phyloP scores from a whole-genome alignment of 2,888 invertebrate genomes.

The Drosophila borborema region DNA sequence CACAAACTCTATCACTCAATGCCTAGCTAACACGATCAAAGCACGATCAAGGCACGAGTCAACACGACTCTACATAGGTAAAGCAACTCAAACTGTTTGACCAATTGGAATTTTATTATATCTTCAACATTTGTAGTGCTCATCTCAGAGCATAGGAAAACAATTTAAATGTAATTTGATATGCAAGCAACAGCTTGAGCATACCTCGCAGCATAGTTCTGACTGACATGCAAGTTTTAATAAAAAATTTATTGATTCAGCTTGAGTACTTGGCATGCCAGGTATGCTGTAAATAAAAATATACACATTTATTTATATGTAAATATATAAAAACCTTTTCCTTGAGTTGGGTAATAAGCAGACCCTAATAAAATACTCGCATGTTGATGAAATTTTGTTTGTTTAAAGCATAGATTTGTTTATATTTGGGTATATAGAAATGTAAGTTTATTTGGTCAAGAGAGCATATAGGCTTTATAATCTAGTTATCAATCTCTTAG shows the following conservation, averaged over 20 bases:
- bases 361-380: slow-evolving; percentile 31
- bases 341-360: slow-evolving; percentile 21
- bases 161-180: not conserved
- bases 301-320: not conserved
- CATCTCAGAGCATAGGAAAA: not conserved
- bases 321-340: not conserved
- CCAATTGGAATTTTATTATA: not conserved
- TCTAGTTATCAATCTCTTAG: not conserved
- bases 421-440: not conserved
- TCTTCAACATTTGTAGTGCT: not conserved
- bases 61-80: not conserved
- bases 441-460: not conserved
- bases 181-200: slow-evolving; percentile 22
- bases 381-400: slow-evolving; percentile 39
- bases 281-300: not conserved
- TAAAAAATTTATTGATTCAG: slow-evolving; percentile 40
- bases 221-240: slow-evolving; percentile 41
- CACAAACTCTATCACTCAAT: not conserved
- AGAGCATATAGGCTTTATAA: not conserved
- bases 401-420: not conserved
- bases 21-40: too few relatives aligned
- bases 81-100: not conserved
- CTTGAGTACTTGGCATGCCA: not conserved
- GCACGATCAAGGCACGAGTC: not conserved
- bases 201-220: slow-evolving; percentile 36